These are phyloP conservation scores for Cotesia glomerata DNA, from an alignment of 1,140 invertebrate species.

Conservation along the genomic window DNA sequence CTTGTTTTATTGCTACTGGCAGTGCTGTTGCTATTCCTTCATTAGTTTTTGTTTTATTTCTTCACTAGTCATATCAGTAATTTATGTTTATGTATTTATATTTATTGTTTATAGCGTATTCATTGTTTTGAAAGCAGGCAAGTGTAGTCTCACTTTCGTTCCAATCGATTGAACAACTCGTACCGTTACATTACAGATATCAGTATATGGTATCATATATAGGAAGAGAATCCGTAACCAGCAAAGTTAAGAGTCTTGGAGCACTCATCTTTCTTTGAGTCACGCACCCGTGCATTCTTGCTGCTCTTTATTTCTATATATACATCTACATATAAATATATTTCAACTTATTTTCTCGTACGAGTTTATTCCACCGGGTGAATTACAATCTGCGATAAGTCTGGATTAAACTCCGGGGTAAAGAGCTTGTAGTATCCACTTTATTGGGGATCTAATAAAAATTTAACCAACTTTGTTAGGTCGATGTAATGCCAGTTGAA, in stretches of 20 bases:
- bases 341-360: background rate
- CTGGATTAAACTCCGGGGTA: constrained; percentile 5
- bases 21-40: background rate
- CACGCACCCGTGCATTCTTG: constrained; percentile 12
- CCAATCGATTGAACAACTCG: constrained; percentile 15
- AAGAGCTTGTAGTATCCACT: constrained; percentile 3
- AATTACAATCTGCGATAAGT: constrained; percentile 13
- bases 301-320: background rate
- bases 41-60: background rate
- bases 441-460: background rate
- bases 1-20: background rate
- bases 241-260: background rate
- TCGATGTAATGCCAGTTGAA: background rate
- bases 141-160: constrained; percentile 1
- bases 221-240: background rate
- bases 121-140: background rate
- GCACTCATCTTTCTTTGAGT: constrained; percentile 5
- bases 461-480: background rate
- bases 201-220: background rate
- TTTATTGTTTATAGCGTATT: background rate
- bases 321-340: background rate
- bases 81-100: background rate
- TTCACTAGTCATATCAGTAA: background rate
- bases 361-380: constrained; percentile 8
- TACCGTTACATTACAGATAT: constrained; percentile 3